Percentiles rank a stretch among this genome's conserved stretches.
phyloP scores from a whole-genome alignment of 1,140 invertebrate species.

The Tribolium castaneum region DNA sequence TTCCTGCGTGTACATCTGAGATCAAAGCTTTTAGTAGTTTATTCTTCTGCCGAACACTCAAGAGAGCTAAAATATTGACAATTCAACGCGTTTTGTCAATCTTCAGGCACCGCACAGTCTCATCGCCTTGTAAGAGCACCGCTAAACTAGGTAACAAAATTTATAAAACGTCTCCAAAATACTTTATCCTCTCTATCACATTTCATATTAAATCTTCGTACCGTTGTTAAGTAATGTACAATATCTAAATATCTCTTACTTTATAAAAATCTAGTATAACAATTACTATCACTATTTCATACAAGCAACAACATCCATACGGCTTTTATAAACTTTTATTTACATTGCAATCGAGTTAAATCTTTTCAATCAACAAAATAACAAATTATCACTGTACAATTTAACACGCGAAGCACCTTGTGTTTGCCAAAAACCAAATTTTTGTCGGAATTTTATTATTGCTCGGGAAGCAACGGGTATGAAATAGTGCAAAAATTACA shows the following conservation, averaged over 20 bases:
- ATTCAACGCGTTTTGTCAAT: conserved; percentile 46
- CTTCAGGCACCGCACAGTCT: conserved; percentile 61
- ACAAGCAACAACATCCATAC: conserved; percentile 44
- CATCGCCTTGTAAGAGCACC: conserved; percentile 54
- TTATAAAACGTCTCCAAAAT: conserved; percentile 51
- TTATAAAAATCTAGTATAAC: conserved; percentile 51
- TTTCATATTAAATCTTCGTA: conserved; percentile 49
- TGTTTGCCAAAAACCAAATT: neutral
- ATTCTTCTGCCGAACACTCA: conserved; percentile 41
- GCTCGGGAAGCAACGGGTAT: neutral
- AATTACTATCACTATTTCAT: conserved; percentile 51
- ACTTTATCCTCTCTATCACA: conserved; percentile 57
- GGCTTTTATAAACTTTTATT: conserved; percentile 17
- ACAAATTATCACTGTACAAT: conserved; percentile 37
- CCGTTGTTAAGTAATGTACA: conserved; percentile 33
- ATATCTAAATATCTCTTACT: conserved; percentile 35
- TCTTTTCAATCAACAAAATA: conserved; percentile 20
- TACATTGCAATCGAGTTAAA: conserved; percentile 15
- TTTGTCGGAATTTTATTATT: no score
- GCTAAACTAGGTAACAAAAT: conserved; percentile 50
- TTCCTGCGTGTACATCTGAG: conserved; percentile 56
- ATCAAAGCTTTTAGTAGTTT: conserved; percentile 49
- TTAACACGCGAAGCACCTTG: conserved; percentile 33
- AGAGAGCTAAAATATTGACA: conserved; percentile 56
- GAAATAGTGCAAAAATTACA: conserved; percentile 46